phyloP scores from a whole-genome alignment of 2,797 vertebrate species.

The Coccyzus lansbergi region DNA sequence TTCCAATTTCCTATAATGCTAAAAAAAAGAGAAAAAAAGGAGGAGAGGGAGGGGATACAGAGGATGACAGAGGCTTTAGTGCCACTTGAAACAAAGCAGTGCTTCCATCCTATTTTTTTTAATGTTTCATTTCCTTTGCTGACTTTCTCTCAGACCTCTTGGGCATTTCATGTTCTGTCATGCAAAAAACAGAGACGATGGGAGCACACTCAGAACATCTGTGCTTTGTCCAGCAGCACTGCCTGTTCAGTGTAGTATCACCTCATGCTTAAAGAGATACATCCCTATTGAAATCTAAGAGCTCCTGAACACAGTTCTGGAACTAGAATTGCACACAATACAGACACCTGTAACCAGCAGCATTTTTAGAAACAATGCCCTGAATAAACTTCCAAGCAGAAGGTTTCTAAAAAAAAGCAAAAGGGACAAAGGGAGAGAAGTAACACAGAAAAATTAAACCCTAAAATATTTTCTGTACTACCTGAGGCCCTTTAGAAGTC shows the following conservation, averaged over 20 bases:
- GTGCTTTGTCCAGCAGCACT: background rate
- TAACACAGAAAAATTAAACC: background rate
- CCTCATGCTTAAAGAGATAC: constrained; percentile 2
- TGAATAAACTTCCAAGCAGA: background rate
- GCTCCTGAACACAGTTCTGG: background rate
- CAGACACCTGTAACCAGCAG: background rate
- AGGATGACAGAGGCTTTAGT: background rate
- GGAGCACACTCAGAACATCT: constrained; percentile 27
- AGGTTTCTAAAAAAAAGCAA: background rate
- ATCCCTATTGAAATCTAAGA: background rate
- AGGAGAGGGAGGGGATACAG: background rate
- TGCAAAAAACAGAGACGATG: background rate
- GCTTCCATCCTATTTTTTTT: background rate
- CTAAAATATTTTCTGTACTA: background rate
- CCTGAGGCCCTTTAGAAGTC: background rate
- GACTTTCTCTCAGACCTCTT: background rate
- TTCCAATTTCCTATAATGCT: background rate
- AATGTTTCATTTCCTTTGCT: background rate
- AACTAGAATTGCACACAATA: background rate
- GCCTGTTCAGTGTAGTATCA: background rate
- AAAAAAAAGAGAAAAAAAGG: background rate
- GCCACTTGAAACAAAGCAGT: background rate
- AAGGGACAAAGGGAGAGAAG: background rate
- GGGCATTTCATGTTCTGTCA: background rate
- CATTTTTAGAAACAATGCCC: background rate